Percentiles rank a stretch among this genome's conserved stretches.
Evolutionary conservation across 2,888 invertebrate species (phyloP).

Genomic region (Spodoptera littoralis): DNA sequence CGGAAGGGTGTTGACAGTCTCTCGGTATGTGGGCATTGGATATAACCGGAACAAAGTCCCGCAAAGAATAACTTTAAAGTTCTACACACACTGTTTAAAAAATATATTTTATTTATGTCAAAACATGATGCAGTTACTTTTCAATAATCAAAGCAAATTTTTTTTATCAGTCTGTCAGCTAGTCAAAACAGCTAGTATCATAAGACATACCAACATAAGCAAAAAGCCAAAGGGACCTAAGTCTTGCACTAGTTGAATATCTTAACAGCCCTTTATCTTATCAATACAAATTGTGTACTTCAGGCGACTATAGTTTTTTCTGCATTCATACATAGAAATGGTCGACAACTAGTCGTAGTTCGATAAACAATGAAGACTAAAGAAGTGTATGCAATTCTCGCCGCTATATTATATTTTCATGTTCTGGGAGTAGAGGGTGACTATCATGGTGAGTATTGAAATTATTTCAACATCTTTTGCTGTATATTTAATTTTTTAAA

Average conservation of each 20-base stretch:
- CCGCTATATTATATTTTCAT: constrained; percentile 15
- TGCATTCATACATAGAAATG: constrained; percentile 27
- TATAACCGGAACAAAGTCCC: too few relatives aligned
- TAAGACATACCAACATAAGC: background rate
- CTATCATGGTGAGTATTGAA: constrained; percentile 25
- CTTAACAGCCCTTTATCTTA: constrained; percentile 43
- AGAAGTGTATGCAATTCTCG: constrained; percentile 2
- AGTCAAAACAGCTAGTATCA: too few relatives aligned
- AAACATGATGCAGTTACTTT: too few relatives aligned
- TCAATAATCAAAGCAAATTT: too few relatives aligned
- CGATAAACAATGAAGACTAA: constrained; percentile 20
- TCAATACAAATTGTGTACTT: constrained; percentile 18
- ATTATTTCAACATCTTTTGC: background rate
- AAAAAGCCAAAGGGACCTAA: background rate
- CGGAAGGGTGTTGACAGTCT: too few relatives aligned
- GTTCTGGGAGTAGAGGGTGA: constrained; percentile 1
- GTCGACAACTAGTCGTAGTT: constrained; percentile 18
- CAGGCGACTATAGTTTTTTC: constrained; percentile 15
- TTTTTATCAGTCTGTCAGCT: too few relatives aligned
- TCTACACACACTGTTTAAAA: too few relatives aligned
- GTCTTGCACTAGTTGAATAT: constrained; percentile 29
- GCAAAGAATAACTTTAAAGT: too few relatives aligned
- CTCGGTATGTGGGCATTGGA: too few relatives aligned
- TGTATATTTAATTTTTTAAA: too few relatives aligned
- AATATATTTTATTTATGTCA: too few relatives aligned